phyloP scores from a whole-genome alignment of 37 sponge, comb jelly and placozoan species.

The Spongilla lacustris region DNA sequence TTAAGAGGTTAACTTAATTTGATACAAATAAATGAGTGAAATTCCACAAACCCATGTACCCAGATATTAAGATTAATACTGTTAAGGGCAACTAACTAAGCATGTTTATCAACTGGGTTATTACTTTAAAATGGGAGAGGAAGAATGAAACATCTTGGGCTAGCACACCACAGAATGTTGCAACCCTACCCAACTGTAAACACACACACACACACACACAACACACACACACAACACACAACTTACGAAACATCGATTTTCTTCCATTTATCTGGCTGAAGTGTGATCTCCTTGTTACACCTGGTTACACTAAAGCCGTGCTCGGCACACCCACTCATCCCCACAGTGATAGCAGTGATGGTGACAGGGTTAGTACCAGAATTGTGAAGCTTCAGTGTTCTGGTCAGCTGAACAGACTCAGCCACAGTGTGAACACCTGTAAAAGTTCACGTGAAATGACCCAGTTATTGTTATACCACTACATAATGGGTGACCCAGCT shows the following conservation, averaged over 20 bases:
- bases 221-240: neutral
- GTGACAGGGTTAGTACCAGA: conserved; percentile 45
- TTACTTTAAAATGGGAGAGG: too few relatives aligned
- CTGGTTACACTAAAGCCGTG: conserved; percentile 46
- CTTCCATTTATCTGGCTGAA: conserved; percentile 54
- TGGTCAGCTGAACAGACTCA: conserved; percentile 43
- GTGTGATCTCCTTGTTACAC: conserved; percentile 37
- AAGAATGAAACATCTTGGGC: neutral
- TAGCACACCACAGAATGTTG: neutral
- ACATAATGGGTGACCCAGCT: too few relatives aligned
- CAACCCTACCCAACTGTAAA: too few relatives aligned
- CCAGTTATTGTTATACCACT: too few relatives aligned
- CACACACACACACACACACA: neutral
- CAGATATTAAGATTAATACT: too few relatives aligned
- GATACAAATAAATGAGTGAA: too few relatives aligned
- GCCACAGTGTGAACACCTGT: neutral
- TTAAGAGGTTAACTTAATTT: too few relatives aligned
- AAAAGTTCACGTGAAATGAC: too few relatives aligned
- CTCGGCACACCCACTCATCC: conserved; percentile 38
- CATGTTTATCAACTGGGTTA: too few relatives aligned
- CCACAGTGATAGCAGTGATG: conserved; percentile 15
- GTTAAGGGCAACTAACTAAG: too few relatives aligned
- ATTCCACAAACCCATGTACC: too few relatives aligned
- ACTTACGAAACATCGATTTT: conserved; percentile 62
- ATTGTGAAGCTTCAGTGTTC: conserved; percentile 49